Percentiles rank a stretch among this genome's conserved stretches.
Conservation (phyloP, 2,113 vertebrate species). For the Caloenas nicobarica region DNA sequence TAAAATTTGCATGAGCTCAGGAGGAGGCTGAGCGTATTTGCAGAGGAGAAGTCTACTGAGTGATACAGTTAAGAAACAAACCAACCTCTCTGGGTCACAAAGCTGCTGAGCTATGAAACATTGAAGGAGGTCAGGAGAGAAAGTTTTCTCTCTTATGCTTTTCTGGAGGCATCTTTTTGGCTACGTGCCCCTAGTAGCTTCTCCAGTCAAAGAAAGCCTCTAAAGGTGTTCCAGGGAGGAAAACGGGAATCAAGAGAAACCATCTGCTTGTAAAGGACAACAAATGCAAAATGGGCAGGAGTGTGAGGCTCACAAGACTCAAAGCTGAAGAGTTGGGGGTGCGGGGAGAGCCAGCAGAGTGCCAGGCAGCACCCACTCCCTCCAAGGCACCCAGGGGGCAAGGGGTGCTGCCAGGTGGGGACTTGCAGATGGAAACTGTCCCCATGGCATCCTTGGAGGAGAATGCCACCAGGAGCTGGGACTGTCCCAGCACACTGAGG, state of each 20-base stretch:
- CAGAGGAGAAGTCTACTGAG: not conserved
- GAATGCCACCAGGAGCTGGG: not conserved
- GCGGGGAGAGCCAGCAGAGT: fast-evolving
- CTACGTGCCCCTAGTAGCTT: not conserved
- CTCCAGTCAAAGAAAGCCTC: not conserved
- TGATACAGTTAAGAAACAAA: not conserved
- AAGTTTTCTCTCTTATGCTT: not conserved
- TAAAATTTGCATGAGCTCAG: not conserved
- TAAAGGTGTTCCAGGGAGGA: not conserved
- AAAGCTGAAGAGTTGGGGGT: not conserved
- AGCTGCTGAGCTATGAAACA: not conserved
- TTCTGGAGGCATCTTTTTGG: not conserved
- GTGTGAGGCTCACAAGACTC: not conserved
- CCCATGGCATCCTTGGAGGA: not conserved
- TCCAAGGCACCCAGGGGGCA: not conserved
- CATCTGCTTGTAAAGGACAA: not conserved
- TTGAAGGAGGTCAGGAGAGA: not conserved
- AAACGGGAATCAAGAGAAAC: not conserved
- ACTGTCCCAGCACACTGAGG: not conserved
- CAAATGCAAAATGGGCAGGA: not conserved
- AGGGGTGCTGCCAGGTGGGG: not conserved
- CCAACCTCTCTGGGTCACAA: not conserved
- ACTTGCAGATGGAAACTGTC: not conserved
- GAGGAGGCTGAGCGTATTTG: not conserved
- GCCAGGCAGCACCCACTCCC: fast-evolving